Conservation (phyloP, 2,797 vertebrate species). For the Podarcis siculus region DNA sequence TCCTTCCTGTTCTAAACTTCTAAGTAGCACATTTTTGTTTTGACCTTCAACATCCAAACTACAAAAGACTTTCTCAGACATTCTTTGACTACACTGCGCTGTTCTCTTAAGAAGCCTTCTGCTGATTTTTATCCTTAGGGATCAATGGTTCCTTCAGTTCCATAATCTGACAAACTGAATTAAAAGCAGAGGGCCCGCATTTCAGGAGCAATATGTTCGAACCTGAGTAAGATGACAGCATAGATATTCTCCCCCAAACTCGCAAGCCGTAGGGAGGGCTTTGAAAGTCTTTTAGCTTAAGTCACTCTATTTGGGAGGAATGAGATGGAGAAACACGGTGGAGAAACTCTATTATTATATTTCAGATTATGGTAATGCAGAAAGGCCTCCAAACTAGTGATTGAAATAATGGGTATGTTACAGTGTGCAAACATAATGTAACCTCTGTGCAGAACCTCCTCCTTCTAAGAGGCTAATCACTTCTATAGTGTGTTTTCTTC, state of each 20-base stretch:
- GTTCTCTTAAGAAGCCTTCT: conserved; percentile 69
- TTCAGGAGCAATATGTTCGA: conserved; percentile 45
- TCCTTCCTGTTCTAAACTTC: conserved; percentile 31
- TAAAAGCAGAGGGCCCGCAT: conserved; percentile 57
- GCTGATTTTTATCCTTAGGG: conserved; percentile 73
- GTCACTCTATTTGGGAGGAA: conserved; percentile 69
- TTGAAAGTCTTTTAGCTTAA: conserved; percentile 68
- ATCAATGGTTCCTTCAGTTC: conserved; percentile 69
- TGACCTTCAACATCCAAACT: conserved; percentile 64
- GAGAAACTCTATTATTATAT: conserved; percentile 64
- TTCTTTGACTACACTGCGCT: conserved; percentile 66
- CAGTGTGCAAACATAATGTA: conserved; percentile 5
- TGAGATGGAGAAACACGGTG: conserved; percentile 66
- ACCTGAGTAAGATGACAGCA: conserved; percentile 49
- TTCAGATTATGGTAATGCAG: conserved; percentile 22
- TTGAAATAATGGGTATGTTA: background rate
- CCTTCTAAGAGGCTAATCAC: background rate
- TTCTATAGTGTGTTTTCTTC: background rate
- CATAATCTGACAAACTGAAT: conserved; percentile 69
- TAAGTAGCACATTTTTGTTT: conserved; percentile 26
- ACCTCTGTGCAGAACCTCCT: background rate
- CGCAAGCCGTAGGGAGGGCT: conserved; percentile 55
- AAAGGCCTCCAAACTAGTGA: conserved; percentile 3
- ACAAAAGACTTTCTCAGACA: conserved; percentile 65
- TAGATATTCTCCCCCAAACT: conserved; percentile 59